Base-by-base conservation (phyloP, 2,797 vertebrate genomes). In the Artibeus jamaicensis region DNA sequence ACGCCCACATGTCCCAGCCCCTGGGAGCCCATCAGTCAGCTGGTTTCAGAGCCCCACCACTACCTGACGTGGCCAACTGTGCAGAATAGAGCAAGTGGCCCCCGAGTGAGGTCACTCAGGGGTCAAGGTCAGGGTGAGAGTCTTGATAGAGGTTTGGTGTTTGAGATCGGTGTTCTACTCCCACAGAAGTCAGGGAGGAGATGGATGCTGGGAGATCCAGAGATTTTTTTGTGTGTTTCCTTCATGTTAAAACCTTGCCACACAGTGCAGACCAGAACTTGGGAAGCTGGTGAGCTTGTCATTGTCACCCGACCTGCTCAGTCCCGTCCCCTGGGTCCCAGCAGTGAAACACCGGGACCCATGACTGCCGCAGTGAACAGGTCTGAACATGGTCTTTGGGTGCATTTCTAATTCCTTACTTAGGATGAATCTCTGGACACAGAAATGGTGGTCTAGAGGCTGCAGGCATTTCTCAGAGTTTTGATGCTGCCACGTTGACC, bases 101-200 rank as follows among this genome's bases (percentile, higher is more conserved):
- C 2, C 3, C 2, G 0, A 0, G 0, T n/a, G 62, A 46, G 26
- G 5, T 6, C 32, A 5, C 34, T 76, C 21, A 3, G 37, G 70
- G 24, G n/a, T 22, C 29, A 44, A 4, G 50, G 68, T 22, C n/a
- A 53, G 19, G 8, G 16, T 19, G 59, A 34, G 3, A 19, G 6
- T 65, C 39, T 62, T 26, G 16, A n/a, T 0, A 39, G n/a, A 59
- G 29, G 44, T 19, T n/a, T 73, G 74, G 11, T 24, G 71, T 65
- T 37, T 37, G 34, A 90, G 44, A 42, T 14, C 1, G 12, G 4
- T 26, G 21, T 39, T 78, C 34, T 21, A 9, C 29, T 42, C 42
- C 6, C 34, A 1, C 2, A 0, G 34, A 65, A 34, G 34, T 12
- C 50, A 7, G 50, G 29, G 26, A 39, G 42, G 48, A 86, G 48